Conservation (phyloP, 2,113 vertebrate genomes). For the Elephas maximus region DNA sequence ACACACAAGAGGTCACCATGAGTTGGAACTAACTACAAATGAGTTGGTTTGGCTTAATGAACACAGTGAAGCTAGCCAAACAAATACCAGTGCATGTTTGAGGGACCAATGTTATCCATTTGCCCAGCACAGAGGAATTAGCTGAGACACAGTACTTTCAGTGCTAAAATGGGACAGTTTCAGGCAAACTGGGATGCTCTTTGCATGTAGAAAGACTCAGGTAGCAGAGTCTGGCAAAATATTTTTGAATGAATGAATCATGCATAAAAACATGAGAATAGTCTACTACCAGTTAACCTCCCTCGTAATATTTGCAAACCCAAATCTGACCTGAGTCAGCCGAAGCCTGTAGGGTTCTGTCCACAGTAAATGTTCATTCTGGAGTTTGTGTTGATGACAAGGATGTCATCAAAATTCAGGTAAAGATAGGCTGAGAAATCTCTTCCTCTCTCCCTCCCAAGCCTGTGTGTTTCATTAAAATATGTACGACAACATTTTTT, state of each 20-base stretch:
- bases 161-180: not conserved
- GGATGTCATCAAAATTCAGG: not conserved
- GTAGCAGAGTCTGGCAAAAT: not conserved
- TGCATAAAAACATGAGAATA: not conserved
- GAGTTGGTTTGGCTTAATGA: not conserved
- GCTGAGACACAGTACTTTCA: not conserved
- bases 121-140: not conserved
- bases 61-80: not conserved
- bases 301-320: not conserved
- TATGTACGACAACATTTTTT: conserved; percentile 60
- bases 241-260: conserved; percentile 24
- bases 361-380: not conserved
- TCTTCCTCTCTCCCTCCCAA: not conserved
- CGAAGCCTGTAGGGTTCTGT: not conserved
- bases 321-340: not conserved
- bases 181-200: not conserved
- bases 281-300: not conserved
- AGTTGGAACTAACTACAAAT: not conserved
- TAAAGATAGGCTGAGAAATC: conserved; percentile 10
- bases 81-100: not conserved
- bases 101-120: accelerated
- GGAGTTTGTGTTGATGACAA: not conserved
- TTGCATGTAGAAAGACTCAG: not conserved
- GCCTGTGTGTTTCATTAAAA: conserved; percentile 60
- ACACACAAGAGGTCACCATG: not conserved